Base-by-base conservation (phyloP, 2,888 invertebrate species). In the Euclidia mi region DNA sequence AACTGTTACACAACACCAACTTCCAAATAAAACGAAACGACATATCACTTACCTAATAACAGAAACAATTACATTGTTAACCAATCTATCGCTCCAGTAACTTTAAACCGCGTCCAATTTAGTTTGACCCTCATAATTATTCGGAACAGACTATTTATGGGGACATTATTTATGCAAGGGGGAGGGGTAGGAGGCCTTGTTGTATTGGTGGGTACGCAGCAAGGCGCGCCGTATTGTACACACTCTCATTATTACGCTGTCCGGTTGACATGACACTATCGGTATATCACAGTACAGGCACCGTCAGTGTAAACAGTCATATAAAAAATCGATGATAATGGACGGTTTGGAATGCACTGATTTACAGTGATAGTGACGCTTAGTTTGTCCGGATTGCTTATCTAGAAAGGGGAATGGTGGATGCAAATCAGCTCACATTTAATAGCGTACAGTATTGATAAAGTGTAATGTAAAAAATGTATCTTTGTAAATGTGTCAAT, bases 231-330 rank as follows among this genome's bases (percentile, higher is more conserved):
- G 65, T 76, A 78, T 82, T 14, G 34, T 34, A 34, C 78, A 81
- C 79, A 81, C 75, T 76, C 78, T 87, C 84, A 86, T 89, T 89
- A 89, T 86, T 80, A 69, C 75, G 87, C 87, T n/a, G n/a, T 87
- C 80, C 84, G 79, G 78, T 79, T 73, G 78, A 67, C 75, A 81
- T 81, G 71, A 79, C 76, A 84, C 69, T 79, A 79, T 79, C 79
- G 59, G 61, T n/a, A 65, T 58, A 68, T 63, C 64, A 61, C 65
- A 78, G n/a, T n/a, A n/a, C n/a, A n/a, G n/a, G n/a, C n/a, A 78
- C 82, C 79, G 75, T 85, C 82, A 82, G 76, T 71, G 76, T 73
- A 79, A 78, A 80, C 80, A 82, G 79, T 82, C 71, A 69, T 64
- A 62, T 73, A 56, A 65, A 75, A 74, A 73, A 74, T 76, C 69